Percentiles rank a stretch among this genome's conserved stretches.
phyloP scores from a whole-genome alignment of 1,140 invertebrate genomes.

The Solenopsis fugax region DNA sequence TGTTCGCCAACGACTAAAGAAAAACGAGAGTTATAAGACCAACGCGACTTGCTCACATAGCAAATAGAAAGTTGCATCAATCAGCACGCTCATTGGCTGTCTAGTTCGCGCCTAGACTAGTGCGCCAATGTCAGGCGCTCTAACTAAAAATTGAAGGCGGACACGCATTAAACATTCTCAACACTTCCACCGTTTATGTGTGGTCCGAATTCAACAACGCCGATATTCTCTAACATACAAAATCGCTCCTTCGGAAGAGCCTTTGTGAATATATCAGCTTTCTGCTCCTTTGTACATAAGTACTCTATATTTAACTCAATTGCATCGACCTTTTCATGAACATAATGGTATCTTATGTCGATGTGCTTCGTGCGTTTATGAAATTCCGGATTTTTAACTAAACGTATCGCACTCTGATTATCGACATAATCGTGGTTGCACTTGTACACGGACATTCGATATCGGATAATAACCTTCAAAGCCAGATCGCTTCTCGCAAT shows the following conservation, averaged over 20 bases:
- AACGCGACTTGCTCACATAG: too few species aligned
- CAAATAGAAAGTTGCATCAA: too few species aligned
- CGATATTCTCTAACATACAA: not conserved
- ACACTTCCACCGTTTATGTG: not conserved
- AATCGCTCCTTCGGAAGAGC: not conserved
- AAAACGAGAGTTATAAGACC: too few species aligned
- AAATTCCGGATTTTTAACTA: not conserved
- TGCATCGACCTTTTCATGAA: not conserved
- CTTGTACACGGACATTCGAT: not conserved
- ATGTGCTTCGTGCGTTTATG: not conserved
- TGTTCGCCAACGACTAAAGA: too few species aligned
- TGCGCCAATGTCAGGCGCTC: too few species aligned
- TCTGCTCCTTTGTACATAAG: not conserved
- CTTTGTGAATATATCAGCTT: not conserved
- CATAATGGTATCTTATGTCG: not conserved
- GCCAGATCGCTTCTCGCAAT: conserved; percentile 81
- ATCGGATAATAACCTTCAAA: conserved; percentile 68
- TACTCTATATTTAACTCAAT: not conserved
- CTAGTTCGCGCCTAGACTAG: too few species aligned
- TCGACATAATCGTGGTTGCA: not conserved
- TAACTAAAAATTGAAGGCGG: too few species aligned
- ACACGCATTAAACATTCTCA: not conserved
- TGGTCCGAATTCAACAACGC: not conserved
- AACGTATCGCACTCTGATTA: not conserved
- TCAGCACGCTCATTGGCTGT: too few species aligned